Base-by-base conservation (phyloP, 2,888 invertebrate genomes). In the Mimas tiliae region DNA sequence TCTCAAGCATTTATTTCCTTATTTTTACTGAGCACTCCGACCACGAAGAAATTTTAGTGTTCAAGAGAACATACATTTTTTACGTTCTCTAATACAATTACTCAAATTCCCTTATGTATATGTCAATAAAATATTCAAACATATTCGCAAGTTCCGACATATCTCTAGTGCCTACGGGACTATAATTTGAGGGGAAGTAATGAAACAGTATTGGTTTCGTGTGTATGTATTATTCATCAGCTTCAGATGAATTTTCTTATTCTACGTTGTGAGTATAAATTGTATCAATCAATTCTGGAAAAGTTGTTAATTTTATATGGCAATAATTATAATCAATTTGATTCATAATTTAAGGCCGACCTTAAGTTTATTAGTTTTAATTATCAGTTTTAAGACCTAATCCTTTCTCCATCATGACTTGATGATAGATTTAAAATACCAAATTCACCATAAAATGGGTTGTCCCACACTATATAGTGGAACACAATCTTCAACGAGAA, bases 131-230 rank as follows among this genome's bases (percentile, higher is more conserved):
- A 83, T 83, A 87, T 87, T 82, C 85, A 83, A 19, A 72, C 63
- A 76, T 62, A 81, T 75, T 74, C 79, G 73, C 74, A 77, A 79
- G 76, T 80, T 78, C 45, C 79, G 77, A 82, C 82, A 79, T 80
- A 78, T 80, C 72, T 72, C 72, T 65, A 63, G 72, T 67, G 75
- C 85, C 77, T 66, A n/a, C 11, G 84, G 79, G 85, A 82, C 74
- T 72, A 76, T 76, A 84, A 84, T 86, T 84, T 86, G 80, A 76
- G 69, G 70, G 72, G 77, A 83, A 83, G 84, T 87, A 87, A 87
- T 87, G 83, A 86, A 87, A 85, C 78, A 72, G 74, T 81, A 73
- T 78, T 81, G 82, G 73, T 85, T 84, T 76, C 70, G 63, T 68
- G 67, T 66, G 19, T 63, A 82, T 84, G 74, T 84, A 80, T 85